Evolutionary conservation across 2,888 invertebrate species (phyloP), one percentile per base, ranked within the genome.

Genomic region (Rhorus exstirpatorius): DNA sequence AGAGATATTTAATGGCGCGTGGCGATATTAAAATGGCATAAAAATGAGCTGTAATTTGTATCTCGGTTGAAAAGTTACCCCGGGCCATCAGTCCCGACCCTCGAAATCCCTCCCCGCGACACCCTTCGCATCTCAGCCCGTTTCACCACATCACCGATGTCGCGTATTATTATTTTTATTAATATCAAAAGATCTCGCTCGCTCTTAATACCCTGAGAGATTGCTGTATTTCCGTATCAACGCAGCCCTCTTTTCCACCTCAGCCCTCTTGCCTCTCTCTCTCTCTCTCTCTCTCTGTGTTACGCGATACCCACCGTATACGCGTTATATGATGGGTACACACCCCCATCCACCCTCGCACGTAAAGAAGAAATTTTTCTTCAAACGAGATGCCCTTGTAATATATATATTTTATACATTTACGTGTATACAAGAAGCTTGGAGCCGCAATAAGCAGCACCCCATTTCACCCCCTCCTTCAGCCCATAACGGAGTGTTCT

Each of bases 41-140:
- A 93, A 92, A 93, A 93, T 93, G 92, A 92, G 92, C 89, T 89
- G 92, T 90, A 93, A 93, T 92, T 93, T 92, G 92, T 92, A 92
- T 92, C 90, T 88, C 89, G 88, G 88, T 89, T 92, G 89, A 90
- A 91, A 91, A 90, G 89, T 87, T 87, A 84, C 87, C 83, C 83
- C 85, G 68, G 85, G 87, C 86, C 86, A 86, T 88, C 88, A 87
- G 80, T 82, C 83, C 82, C 76, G 84, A 76, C 87, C 79, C 79
- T 84, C 83, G 71, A 81, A 79, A 76, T 51, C 79, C 82, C 70
- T 49, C 67, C 44, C 24, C 60, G 17, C 71, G 51, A 76, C 55
- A 49, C 74, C 46, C 72, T 60, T 68, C 26, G 31, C 46, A 51
- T 67, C 38, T 14, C 81, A n/a, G n/a, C 72, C 26, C 79, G 63